Base-by-base conservation (phyloP, 37 sponge, comb jelly and placozoan species). In the Halisarca cf. caerulea region DNA sequence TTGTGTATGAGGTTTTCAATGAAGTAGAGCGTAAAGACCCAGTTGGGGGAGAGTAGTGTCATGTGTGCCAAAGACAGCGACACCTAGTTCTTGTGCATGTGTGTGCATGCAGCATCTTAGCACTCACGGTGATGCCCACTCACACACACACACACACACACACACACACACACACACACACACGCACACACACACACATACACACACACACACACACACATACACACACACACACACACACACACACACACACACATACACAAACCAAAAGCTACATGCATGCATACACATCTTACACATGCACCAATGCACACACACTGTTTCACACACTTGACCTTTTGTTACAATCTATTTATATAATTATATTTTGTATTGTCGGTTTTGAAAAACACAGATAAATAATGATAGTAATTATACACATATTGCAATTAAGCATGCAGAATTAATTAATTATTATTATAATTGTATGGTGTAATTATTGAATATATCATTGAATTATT, bases 1-100 rank as follows among this genome's bases (percentile, higher is more conserved):
- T 58, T 53, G 83, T 85, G 74, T 83, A 54, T 24, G 78, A 75
- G 36, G 84, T 78, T 78, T 69, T n/a, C 42, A 66, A 18, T 45
- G 38, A 20, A 58, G n/a, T 58, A 18, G 11, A 27, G 78, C 27
- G 53, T 35, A 4, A 36, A 17, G 23, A 41, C 18, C 42, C 25
- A n/a, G 39, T 24, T 42, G 43, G 43, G 6, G 45, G 78, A 18
- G 78, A 75, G 7, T 25, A 23, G 71, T 25, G 21, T 68, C 14
- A 11, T n/a, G 78, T 18, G 58, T 40, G 57, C n/a, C n/a, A n/a
- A n/a, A n/a, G n/a, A n/a, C n/a, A n/a, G n/a, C n/a, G n/a, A n/a
- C n/a, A n/a, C n/a, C n/a, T n/a, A n/a, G n/a, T n/a, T n/a, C n/a
- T n/a, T n/a, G n/a, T n/a, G n/a, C n/a, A n/a, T n/a, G n/a, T n/a